Conservation (phyloP, 2,888 invertebrate genomes). For the Noctua janthina region DNA sequence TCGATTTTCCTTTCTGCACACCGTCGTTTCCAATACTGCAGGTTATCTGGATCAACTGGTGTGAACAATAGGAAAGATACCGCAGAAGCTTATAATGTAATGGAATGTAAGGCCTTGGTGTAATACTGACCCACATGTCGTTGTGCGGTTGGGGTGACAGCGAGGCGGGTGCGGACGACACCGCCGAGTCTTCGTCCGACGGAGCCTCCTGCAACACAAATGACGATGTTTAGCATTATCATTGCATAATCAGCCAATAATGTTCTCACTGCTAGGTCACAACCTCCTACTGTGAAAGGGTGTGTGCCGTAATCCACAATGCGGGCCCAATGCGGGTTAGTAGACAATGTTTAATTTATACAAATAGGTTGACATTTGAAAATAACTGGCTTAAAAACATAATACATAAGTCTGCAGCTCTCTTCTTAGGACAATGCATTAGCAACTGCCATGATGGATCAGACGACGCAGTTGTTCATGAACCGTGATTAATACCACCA, state of each 20-base stretch:
- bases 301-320: background rate
- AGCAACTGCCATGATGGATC: background rate
- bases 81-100: background rate
- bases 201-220: conserved; percentile 81
- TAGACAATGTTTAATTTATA: background rate
- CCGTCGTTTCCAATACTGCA: background rate
- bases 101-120: background rate
- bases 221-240: background rate
- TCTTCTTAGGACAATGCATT: background rate
- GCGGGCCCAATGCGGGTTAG: background rate
- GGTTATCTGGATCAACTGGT: background rate
- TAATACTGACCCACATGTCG: conserved; percentile 89
- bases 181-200: conserved; percentile 92
- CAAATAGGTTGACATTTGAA: background rate
- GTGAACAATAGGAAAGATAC: background rate
- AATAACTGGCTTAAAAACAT: background rate
- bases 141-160: conserved; percentile 92
- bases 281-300: background rate
- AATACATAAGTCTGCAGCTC: background rate
- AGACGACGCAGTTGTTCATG: background rate
- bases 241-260: background rate
- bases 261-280: background rate
- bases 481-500: background rate
- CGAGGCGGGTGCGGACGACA: conserved; percentile 93
- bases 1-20: background rate